Conservation (phyloP, 2,797 vertebrate genomes). For the Lerista edwardsae region DNA sequence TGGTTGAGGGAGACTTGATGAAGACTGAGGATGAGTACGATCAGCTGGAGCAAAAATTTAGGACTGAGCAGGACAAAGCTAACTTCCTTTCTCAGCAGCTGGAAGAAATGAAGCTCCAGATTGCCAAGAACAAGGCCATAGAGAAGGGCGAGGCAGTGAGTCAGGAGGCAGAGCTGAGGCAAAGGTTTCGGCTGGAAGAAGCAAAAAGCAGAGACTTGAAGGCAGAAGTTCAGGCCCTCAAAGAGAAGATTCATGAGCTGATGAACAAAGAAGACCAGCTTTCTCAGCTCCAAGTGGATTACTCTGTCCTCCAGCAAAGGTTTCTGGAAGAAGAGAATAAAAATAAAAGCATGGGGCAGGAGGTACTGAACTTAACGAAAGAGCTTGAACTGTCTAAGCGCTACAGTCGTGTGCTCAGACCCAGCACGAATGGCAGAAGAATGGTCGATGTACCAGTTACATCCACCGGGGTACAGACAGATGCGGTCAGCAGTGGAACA, state of each 20-base stretch:
- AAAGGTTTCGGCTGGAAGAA: constrained; percentile 89
- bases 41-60: constrained; percentile 91
- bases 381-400: constrained; percentile 91
- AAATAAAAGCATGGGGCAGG: constrained; percentile 86
- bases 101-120: constrained; percentile 91
- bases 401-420: constrained; percentile 89
- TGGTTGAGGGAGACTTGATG: constrained; percentile 94
- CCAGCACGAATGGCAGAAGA: constrained; percentile 87
- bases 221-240: constrained; percentile 91
- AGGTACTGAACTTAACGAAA: constrained; percentile 83
- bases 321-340: constrained; percentile 89
- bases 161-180: constrained; percentile 88
- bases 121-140: constrained; percentile 90
- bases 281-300: constrained; percentile 92
- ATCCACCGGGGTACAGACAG: constrained; percentile 92
- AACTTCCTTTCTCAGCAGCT: constrained; percentile 87
- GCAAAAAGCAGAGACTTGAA: constrained; percentile 86
- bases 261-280: constrained; percentile 98
- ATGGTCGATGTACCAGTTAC: constrained; percentile 88
- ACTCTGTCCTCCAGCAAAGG: constrained; percentile 87
- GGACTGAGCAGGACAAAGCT: constrained; percentile 92
- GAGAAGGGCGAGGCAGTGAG: constrained; percentile 89
- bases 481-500: constrained; percentile 71
- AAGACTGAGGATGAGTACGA: constrained; percentile 97
- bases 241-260: constrained; percentile 96